Base-by-base conservation (phyloP, 1,140 invertebrate genomes). In the Drosophila hydei region DNA sequence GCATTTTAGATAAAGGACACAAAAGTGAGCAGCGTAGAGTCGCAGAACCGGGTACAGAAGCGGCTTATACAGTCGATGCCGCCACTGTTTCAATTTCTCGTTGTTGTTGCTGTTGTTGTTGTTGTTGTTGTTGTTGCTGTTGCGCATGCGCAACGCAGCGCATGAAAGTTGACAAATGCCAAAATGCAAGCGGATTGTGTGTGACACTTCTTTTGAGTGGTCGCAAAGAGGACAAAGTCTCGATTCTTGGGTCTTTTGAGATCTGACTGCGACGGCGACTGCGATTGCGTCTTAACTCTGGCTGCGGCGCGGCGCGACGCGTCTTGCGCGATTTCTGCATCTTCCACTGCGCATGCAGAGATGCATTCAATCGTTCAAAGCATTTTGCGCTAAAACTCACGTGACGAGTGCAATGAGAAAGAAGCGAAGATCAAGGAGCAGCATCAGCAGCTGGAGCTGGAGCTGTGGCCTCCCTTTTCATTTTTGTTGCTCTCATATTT, bases 131-230 rank as follows among this genome's bases (percentile, higher is more conserved):
- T 30, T 59, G 25, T 43, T 73, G 61, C 59, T 78, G 79, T 48
- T 83, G 68, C 75, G 75, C 79, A 83, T 83, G 79, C 79, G 75
- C 79, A 79, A 67, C 73, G 77, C 80, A 75, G 59, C 79, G 75
- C 79, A 77, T 54, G 71, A 87, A 87, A 87, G 81, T 87, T 87
- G 83, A 87, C 83, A 87, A 87, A 87, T 87, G 83, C 83, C 84
- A 87, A 87, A 87, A 87, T 88, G 83, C 83, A 87, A 87, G 78
- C 83, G 83, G 83, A 87, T 87, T 88, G 78, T 81, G 83, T 87
- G 77, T 87, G 81, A 87, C 83, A 87, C 81, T 87, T 87, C 79
- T 79, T 62, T 60, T 73, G 67, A 83, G 83, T 67, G 67, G 72
- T 38, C 25, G 59, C 59, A 50, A 56, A 52, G 14, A 47, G 40